Evolutionary conservation across 2,888 invertebrate species (phyloP), one percentile per base, ranked within the genome.

Genomic region (Lutraria lutraria): DNA sequence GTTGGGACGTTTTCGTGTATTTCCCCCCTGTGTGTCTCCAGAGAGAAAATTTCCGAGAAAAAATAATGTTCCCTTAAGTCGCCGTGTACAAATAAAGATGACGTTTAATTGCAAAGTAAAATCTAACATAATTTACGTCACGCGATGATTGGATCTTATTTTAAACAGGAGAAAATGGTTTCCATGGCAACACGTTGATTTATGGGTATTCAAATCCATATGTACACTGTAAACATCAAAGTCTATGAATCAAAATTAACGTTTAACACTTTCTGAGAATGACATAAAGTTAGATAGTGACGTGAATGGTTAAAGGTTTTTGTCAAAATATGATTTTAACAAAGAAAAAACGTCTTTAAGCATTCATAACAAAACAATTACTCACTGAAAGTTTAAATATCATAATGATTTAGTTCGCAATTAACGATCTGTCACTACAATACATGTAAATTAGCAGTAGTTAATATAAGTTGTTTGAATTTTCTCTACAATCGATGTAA

Each of bases 51-150:
- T 16, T 34, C 29, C 31, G 15, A 19, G 34, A 31, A 76, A 76
- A 56, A 76, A 34, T 2, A 19, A 76, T 4, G 76, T 2, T 76
- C 76, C 76, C 76, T 16, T 15, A 16, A 16, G 76, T 76, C 34
- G 25, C 31, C 76, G 31, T 76, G 34, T 31, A 34, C 34, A 76
- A 31, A 34, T 76, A 76, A 76, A 34, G 76, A 31, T 34, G 76
- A 76, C 76, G 25, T 81, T 81, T 81, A 54, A 81, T 81, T 81
- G 81, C 25, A 34, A 54, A 81, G 52, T 81, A 81, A 81, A 81
- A 52, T 81, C 54, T 81, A 81, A 52, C 53, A 54, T 81, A 52
- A 52, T 63, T 21, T 63, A 83, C 63, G 72, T 83, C 83, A 52
- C 43, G 43, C 72, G 34, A 63, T 63, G 83, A 83, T 83, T 83